Conservation (phyloP, 2,888 invertebrate species). For the Hirtodrosophila trivittata region DNA sequence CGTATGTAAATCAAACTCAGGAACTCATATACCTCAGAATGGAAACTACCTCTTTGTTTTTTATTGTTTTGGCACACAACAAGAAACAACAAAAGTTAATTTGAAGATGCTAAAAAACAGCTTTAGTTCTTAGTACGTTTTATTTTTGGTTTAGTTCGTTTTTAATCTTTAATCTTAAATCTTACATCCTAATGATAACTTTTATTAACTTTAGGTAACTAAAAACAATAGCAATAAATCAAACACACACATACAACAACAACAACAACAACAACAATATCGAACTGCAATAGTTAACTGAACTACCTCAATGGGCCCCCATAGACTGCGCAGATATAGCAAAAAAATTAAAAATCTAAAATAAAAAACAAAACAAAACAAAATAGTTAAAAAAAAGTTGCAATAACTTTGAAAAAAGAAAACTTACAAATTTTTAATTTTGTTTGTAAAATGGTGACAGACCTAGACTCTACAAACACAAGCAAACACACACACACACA, state of each 20-base stretch:
- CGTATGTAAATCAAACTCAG: conserved; percentile 78
- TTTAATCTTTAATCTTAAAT: conserved; percentile 30
- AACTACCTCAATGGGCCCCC: conserved; percentile 83
- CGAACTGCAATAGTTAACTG: conserved; percentile 84
- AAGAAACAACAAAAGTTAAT: conserved; percentile 43
- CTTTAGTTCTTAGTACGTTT: conserved; percentile 63
- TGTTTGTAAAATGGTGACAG: conserved; percentile 76
- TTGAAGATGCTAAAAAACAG: conserved; percentile 69
- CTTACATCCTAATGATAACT: conserved; percentile 35
- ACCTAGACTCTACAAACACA: too few species aligned
- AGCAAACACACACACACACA: conserved; percentile 48
- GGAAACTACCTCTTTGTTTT: conserved; percentile 71
- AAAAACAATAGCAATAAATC: conserved; percentile 5
- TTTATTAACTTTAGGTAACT: too few species aligned
- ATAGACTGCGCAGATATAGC: conserved; percentile 69
- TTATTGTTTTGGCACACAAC: conserved; percentile 44
- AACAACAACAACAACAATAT: conserved; percentile 62
- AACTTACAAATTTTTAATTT: conserved; percentile 29
- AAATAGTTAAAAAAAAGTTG: conserved; percentile 23
- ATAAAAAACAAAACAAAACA: conserved; percentile 31
- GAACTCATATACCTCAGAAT: conserved; percentile 84
- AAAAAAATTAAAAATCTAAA: conserved; percentile 17
- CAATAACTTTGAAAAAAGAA: too few species aligned
- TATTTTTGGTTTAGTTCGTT: conserved; percentile 56
- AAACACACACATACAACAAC: conserved; percentile 30